Evolutionary conservation across 2,888 invertebrate genomes (phyloP).

Genomic region (Cryptus armator): DNA sequence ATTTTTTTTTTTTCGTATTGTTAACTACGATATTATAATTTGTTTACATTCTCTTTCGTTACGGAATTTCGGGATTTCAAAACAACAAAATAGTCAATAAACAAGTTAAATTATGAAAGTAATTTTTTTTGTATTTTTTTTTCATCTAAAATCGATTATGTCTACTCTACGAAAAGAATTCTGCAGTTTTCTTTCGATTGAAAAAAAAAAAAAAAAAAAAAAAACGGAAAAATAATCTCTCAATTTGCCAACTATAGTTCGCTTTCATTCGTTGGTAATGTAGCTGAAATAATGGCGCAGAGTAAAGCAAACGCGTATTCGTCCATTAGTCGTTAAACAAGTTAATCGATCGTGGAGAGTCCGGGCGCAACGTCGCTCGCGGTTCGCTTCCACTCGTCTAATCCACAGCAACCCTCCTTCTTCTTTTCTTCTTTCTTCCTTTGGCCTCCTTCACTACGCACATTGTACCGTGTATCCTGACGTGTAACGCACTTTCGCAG

Average conservation of each 20-base stretch:
- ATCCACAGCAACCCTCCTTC: conserved; percentile 36
- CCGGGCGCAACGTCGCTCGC: conserved; percentile 62
- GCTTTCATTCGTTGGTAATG: conserved; percentile 13
- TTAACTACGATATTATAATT: conserved; percentile 1
- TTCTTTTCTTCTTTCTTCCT: neutral
- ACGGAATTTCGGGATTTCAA: neutral
- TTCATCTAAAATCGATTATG: no score
- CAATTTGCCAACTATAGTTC: neutral
- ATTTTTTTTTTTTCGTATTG: conserved; percentile 5
- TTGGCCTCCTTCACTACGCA: conserved; percentile 28
- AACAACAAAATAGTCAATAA: neutral
- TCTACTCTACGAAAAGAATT: neutral
- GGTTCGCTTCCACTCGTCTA: conserved; percentile 29
- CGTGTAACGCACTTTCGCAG: conserved; percentile 54
- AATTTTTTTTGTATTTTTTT: no score
- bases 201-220: neutral
- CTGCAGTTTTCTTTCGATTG: neutral
- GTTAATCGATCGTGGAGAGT: conserved; percentile 74
- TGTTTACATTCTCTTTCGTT: neutral
- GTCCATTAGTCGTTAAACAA: conserved; percentile 78
- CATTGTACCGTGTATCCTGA: conserved; percentile 27
- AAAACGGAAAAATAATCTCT: neutral
- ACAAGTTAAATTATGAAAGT: no score
- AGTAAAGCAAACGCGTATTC: conserved; percentile 68
- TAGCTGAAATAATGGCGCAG: conserved; percentile 74